phyloP scores from a whole-genome alignment of 2,797 vertebrate species.

The Telmatherina bonti region DNA sequence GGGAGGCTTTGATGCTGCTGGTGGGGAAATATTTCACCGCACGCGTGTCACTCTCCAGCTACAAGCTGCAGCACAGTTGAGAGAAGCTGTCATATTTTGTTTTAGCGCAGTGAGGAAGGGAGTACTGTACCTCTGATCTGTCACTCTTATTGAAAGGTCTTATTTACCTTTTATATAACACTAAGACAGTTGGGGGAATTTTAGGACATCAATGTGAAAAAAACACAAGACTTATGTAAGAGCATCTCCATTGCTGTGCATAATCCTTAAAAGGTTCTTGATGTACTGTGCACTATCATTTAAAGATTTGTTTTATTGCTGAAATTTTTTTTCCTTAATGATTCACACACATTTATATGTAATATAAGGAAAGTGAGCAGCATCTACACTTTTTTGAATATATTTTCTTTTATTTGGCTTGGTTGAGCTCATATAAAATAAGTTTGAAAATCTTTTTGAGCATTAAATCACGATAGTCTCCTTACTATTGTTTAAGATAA shows the following conservation, averaged over 20 bases:
- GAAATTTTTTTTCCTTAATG: neutral
- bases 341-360: neutral
- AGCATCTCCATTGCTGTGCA: slow-evolving; percentile 1
- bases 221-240: slow-evolving; percentile 37
- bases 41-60: slow-evolving; percentile 53
- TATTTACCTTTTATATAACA: slow-evolving; percentile 31
- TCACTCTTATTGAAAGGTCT: slow-evolving; percentile 27
- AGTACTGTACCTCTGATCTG: slow-evolving; percentile 37
- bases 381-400: slow-evolving; percentile 15
- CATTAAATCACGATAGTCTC: neutral
- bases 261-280: slow-evolving; percentile 5
- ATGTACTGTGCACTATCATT: neutral
- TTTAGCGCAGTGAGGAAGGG: slow-evolving; percentile 21
- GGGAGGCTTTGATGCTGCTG: slow-evolving; percentile 73
- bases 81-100: slow-evolving; percentile 43
- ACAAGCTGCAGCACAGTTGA: slow-evolving; percentile 39
- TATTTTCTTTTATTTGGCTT: slow-evolving; percentile 5
- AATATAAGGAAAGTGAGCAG: neutral
- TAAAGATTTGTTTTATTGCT: slow-evolving; percentile 1
- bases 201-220: slow-evolving; percentile 20
- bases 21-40: slow-evolving; percentile 62
- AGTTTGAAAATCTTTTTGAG: slow-evolving; percentile 5
- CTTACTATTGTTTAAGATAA: neutral
- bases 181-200: slow-evolving; percentile 10
- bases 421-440: slow-evolving; percentile 14